Conservation (phyloP, 2,113 vertebrate species). For the Arenaria interpres region DNA sequence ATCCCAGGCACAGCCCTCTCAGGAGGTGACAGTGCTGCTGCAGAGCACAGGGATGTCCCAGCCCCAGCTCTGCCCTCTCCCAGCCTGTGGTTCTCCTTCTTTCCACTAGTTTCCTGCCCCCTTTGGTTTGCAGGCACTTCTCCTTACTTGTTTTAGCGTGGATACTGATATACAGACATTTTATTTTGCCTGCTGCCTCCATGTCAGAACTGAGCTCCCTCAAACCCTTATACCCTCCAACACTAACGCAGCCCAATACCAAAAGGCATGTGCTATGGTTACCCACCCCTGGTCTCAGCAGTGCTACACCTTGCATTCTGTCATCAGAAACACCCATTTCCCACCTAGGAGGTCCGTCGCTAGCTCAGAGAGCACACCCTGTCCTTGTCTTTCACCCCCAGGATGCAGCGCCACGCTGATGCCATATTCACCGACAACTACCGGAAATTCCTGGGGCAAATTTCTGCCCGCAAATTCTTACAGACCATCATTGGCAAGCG, state of each 20-base stretch:
- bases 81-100: background rate
- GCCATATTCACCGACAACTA: slow-evolving; percentile 95
- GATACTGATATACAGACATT: background rate
- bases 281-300: background rate
- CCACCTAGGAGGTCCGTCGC: background rate
- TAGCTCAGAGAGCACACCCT: background rate
- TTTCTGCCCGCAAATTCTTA: slow-evolving; percentile 89
- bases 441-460: slow-evolving; percentile 89
- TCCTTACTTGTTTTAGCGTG: background rate
- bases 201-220: background rate
- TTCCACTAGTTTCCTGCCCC: background rate
- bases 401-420: slow-evolving; percentile 87
- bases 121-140: background rate
- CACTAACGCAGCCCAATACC: background rate
- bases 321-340: background rate
- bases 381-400: slow-evolving; percentile 47
- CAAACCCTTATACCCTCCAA: background rate
- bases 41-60: background rate
- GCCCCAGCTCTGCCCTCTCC: background rate
- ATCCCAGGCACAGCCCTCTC: background rate
- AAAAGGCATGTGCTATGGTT: background rate
- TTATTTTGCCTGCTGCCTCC: background rate
- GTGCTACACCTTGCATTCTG: too few species aligned
- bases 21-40: background rate
- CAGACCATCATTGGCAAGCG: slow-evolving; percentile 90